Percentiles rank a stretch among this genome's conserved stretches.
Evolutionary conservation across 2,113 vertebrate genomes (phyloP).

Genomic region (Poeciliopsis occidentalis): DNA sequence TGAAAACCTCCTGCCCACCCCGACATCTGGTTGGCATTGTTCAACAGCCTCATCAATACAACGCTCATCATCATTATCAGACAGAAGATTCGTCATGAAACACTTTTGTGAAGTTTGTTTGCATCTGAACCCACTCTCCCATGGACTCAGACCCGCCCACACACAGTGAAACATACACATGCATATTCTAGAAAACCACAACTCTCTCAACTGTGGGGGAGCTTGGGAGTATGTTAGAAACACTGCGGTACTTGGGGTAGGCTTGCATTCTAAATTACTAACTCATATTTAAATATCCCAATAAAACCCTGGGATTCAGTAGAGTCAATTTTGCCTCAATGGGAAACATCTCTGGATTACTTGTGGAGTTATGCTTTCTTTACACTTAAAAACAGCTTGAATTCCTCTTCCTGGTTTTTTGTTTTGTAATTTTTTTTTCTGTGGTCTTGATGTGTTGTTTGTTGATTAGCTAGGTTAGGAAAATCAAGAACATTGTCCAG

Average conservation of each 20-base stretch:
- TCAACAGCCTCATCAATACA: conserved; percentile 46
- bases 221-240: conserved; percentile 27
- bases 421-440: not conserved
- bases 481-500: not conserved
- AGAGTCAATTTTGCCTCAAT: not conserved
- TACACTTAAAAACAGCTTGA: not conserved
- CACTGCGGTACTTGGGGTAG: conserved; percentile 9
- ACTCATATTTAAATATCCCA: not conserved
- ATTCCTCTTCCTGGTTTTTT: not conserved
- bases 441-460: not conserved
- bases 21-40: conserved; percentile 65
- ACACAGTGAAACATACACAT: conserved; percentile 21
- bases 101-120: conserved; percentile 67
- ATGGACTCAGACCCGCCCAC: conserved; percentile 53
- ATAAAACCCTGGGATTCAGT: not conserved
- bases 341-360: not conserved
- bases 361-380: conserved; percentile 2
- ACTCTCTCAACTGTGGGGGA: conserved; percentile 29
- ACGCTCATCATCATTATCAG: conserved; percentile 64
- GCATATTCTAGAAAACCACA: conserved; percentile 41
- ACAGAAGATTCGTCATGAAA: conserved; percentile 53
- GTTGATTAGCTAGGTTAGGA: not conserved
- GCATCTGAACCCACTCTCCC: conserved; percentile 58
- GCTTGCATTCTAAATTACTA: not conserved
- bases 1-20: not conserved